Evolutionary conservation across 2,797 vertebrate genomes (phyloP).

Genomic region (Rhodeus uyekii): DNA sequence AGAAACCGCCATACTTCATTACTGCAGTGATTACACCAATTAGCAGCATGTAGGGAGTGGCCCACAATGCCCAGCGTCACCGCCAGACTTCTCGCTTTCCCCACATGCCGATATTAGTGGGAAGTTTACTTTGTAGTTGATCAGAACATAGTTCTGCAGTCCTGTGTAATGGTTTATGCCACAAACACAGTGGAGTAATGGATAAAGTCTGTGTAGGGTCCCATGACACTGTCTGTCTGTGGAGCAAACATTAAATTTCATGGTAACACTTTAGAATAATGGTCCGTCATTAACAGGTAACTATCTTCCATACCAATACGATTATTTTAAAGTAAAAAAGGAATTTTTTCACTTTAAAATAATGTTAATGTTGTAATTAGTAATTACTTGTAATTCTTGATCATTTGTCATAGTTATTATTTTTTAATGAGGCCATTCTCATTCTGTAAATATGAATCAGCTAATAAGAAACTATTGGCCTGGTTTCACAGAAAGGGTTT

Average conservation of each 20-base stretch:
- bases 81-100: slow-evolving; percentile 45
- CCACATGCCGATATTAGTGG: slow-evolving; percentile 31
- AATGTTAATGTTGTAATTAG: no score
- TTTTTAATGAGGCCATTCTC: no score
- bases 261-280: neutral
- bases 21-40: slow-evolving; percentile 64
- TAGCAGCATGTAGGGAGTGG: slow-evolving; percentile 63
- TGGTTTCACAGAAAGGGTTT: no score
- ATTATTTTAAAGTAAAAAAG: neutral
- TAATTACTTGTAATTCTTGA: neutral
- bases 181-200: neutral
- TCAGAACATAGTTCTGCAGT: slow-evolving; percentile 8
- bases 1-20: slow-evolving; percentile 61
- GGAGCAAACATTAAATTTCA: neutral
- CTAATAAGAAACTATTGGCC: no score
- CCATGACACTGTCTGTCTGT: neutral
- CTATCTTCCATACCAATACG: neutral
- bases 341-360: neutral
- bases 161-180: slow-evolving; percentile 7
- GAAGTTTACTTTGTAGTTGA: slow-evolving; percentile 13
- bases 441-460: no score
- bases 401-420: no score
- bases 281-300: neutral
- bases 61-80: slow-evolving; percentile 52
- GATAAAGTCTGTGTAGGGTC: neutral